Evolutionary conservation across 2,888 invertebrate genomes (phyloP).

Genomic region (Tortrix viridana): DNA sequence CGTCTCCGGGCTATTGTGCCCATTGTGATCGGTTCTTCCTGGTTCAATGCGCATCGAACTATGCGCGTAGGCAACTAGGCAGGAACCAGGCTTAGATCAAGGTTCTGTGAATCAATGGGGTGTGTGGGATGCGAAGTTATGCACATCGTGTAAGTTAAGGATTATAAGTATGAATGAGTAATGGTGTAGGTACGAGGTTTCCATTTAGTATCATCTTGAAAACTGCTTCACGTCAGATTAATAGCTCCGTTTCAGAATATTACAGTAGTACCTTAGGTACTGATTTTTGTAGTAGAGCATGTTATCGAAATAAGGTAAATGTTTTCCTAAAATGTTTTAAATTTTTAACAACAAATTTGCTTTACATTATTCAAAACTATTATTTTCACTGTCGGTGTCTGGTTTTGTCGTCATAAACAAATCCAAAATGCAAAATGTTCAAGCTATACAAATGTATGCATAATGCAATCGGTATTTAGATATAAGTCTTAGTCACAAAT

Average conservation of each 20-base stretch:
- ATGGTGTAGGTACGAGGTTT: not conserved
- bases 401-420: not conserved
- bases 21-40: constrained; percentile 26
- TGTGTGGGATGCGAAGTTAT: constrained; percentile 14
- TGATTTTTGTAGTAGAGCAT: no score
- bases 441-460: constrained; percentile 13
- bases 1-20: constrained; percentile 35
- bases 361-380: no score
- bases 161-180: not conserved
- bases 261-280: no score
- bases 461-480: not conserved
- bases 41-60: constrained; percentile 30
- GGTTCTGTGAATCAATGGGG: constrained; percentile 22
- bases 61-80: constrained; percentile 27
- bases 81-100: constrained; percentile 27
- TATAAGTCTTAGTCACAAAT: no score
- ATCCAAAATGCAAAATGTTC: not conserved
- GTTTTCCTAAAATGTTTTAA: no score
- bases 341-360: no score
- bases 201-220: no score
- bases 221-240: no score
- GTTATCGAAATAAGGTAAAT: no score
- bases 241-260: no score
- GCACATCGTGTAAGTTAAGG: not conserved
- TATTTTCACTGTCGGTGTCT: not conserved